Conservation (phyloP, 2,113 vertebrate species). For the Zosterops japonicus region DNA sequence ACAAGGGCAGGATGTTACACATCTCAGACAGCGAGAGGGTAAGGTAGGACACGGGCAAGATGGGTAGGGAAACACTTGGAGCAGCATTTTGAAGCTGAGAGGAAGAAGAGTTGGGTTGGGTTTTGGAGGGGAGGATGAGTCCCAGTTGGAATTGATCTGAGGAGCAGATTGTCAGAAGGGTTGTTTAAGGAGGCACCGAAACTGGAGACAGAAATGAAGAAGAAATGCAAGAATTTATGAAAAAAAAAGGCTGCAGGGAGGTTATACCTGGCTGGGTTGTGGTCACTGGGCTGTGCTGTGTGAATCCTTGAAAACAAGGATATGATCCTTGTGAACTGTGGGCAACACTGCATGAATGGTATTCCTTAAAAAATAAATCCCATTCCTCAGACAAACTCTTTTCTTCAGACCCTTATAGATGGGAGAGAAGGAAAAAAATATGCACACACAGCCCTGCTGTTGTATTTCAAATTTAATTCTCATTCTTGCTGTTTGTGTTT, state of each 20-base stretch:
- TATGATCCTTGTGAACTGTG: neutral
- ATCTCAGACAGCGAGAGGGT: conserved; percentile 2
- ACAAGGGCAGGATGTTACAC: conserved; percentile 59
- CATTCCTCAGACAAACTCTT: neutral
- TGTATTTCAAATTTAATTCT: neutral
- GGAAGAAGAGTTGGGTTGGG: neutral
- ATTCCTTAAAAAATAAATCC: neutral
- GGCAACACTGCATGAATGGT: neutral
- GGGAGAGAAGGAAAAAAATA: neutral
- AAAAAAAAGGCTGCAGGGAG: neutral
- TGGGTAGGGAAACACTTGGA: neutral
- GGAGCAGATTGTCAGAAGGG: neutral
- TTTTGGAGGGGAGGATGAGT: neutral
- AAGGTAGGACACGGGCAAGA: neutral
- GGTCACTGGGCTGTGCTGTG: neutral
- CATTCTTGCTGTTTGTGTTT: neutral
- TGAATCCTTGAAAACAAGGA: neutral
- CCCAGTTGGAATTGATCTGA: neutral
- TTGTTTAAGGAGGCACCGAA: neutral
- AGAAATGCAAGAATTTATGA: neutral
- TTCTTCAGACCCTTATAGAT: neutral
- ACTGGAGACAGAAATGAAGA: neutral
- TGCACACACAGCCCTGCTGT: accelerated
- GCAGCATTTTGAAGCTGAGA: neutral
- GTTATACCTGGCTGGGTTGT: neutral